These are phyloP conservation scores for Chamaea fasciata DNA, from an alignment of 2,113 vertebrate genomes.

Conservation along the genomic window DNA sequence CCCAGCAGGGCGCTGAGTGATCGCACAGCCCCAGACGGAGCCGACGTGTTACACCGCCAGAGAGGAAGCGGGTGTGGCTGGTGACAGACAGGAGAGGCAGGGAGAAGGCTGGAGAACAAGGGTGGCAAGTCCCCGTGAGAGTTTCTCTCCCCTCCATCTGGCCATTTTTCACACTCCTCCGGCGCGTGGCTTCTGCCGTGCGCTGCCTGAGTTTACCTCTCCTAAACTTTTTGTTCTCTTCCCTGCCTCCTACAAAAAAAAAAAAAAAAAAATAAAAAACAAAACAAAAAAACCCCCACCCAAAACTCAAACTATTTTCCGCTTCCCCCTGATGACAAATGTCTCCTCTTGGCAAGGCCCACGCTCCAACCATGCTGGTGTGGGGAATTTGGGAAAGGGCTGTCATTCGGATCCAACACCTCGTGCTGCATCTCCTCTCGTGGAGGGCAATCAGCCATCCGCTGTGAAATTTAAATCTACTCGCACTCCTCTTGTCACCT, in stretches of 20 bases:
- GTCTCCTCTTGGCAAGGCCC: background rate
- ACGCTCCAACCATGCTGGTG: background rate
- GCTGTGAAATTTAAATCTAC: background rate
- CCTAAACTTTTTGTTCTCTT: constrained; percentile 31
- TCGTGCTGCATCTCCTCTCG: fast-evolving
- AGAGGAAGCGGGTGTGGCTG: background rate
- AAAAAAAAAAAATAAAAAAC: background rate
- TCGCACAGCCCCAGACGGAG: background rate
- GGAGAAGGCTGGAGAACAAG: background rate
- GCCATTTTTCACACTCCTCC: constrained; percentile 14
- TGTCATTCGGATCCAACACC: background rate
- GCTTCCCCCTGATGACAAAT: background rate
- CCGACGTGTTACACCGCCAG: background rate
- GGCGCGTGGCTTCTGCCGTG: background rate
- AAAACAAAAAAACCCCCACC: background rate
- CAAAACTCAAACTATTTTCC: background rate
- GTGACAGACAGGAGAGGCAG: background rate
- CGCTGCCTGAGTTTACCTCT: background rate
- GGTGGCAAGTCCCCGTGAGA: background rate
- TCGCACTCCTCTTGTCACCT: fast-evolving
- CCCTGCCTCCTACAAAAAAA: background rate
- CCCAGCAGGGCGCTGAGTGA: background rate
- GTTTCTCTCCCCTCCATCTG: constrained; percentile 32
- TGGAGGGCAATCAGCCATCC: background rate
- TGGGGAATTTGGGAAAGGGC: background rate